A percentile compares a stretch with the other conserved stretches of the same genome.
Conservation (phyloP, 2,797 vertebrate species). For the Craterocephalus amniculus region DNA sequence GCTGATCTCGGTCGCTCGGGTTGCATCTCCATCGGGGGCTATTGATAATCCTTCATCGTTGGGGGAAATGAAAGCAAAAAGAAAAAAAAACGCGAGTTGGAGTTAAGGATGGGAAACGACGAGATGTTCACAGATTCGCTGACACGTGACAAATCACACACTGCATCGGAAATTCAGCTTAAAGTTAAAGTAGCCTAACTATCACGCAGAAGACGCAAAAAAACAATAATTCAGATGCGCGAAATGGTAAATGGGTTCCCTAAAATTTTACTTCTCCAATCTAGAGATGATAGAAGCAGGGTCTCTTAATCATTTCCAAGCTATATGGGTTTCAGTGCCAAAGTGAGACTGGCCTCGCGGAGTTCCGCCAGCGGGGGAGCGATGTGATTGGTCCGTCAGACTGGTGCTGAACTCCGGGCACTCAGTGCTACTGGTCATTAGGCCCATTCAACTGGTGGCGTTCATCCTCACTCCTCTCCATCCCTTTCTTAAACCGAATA, state of each 20-base stretch:
- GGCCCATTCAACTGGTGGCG: constrained; percentile 69
- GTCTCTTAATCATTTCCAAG: constrained; percentile 45
- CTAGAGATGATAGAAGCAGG: constrained; percentile 35
- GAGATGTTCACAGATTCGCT: constrained; percentile 51
- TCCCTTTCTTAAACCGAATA: constrained; percentile 15
- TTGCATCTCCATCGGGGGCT: constrained; percentile 42
- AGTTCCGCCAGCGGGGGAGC: constrained; percentile 69
- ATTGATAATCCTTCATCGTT: constrained; percentile 55
- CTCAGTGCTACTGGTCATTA: constrained; percentile 47
- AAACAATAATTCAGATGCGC: background rate
- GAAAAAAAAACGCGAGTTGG: constrained; percentile 1
- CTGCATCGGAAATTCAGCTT: constrained; percentile 27
- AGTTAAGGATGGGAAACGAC: constrained; percentile 20
- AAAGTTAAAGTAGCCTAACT: constrained; percentile 36
- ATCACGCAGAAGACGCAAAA: constrained; percentile 3
- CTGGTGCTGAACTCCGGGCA: constrained; percentile 55
- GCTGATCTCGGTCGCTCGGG: constrained; percentile 26
- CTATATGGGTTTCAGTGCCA: constrained; percentile 52
- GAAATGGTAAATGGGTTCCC: constrained; percentile 1
- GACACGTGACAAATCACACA: constrained; percentile 41
- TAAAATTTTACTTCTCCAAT: constrained; percentile 50
- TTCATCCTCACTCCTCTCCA: constrained; percentile 30
- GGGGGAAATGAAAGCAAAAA: background rate
- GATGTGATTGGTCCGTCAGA: constrained; percentile 74
- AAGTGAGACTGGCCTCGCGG: constrained; percentile 76